Evolutionary conservation across 37 sponge, comb jelly and placozoan genomes (phyloP), one percentile per base, ranked within the genome.

Genomic region (Lycopodina hypogea): DNA sequence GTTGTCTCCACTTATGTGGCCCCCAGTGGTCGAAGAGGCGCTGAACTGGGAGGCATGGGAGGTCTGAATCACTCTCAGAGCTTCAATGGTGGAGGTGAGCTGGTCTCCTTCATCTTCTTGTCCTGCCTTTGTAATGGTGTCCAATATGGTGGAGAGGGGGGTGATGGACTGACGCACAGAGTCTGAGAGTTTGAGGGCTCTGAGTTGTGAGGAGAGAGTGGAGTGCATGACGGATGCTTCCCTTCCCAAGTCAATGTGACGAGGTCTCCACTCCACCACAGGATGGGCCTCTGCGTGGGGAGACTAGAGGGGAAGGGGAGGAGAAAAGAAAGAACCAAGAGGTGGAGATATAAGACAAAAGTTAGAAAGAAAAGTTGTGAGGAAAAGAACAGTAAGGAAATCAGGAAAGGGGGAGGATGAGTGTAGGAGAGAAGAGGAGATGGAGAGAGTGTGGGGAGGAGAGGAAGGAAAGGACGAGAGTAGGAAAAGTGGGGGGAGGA

Each of bases 201-300:
- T 81, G 41, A 90, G 69, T 32, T 81, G 89, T 14, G 55, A 71
- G 32, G 82, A 52, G 71, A 92, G 90, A 4, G 78, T 85, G 34
- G 39, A 32, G 79, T 89, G 90, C 90, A 93, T 89, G 59, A 93
- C 79, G n/a, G 93, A 88, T 4, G 87, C 69, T 72, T 93, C 93
- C 26, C 87, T 40, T 1, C 90, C 93, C 1, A 89, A 78, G 76
- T 93, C 93, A 33, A 93, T 83, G 33, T 86, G 72, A 68, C 65
- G 55, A 0, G 83, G 87, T 9, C 64, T 81, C 86, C 88, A 88
- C 26, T 38, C 42, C 21, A 89, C 81, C 9, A 79, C 69, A 1
- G 82, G 83, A 41, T 56, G 69, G 2, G 72, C 45, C 34, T 70
- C 83, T 4, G 81, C 36, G 0, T 78, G 67, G 0, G 89, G 75